Percentiles rank a stretch among this genome's conserved stretches.
phyloP scores from a whole-genome alignment of 2,888 invertebrate species.

The Conchocele bisecta region DNA sequence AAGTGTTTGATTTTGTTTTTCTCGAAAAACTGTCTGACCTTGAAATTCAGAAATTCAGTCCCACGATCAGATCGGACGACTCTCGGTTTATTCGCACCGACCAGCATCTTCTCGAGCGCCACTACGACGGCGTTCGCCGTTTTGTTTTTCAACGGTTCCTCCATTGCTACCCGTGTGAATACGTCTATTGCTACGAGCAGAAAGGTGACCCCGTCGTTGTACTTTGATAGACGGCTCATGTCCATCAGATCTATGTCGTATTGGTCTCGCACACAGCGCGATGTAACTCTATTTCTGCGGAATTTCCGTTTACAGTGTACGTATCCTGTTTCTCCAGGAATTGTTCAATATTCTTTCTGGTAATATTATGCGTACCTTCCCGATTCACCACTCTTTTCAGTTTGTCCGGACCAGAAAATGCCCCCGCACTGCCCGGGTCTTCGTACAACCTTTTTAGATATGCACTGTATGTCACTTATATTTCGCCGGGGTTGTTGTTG shows the following conservation, averaged over 20 bases:
- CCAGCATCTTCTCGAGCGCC: background rate
- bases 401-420: background rate
- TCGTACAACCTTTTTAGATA: background rate
- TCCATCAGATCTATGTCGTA: conserved; percentile 8
- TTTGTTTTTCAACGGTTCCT: background rate
- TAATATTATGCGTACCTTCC: background rate
- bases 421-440: background rate
- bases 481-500: too few species aligned
- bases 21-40: background rate
- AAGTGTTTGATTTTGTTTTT: conserved; percentile 1
- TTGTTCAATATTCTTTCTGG: background rate
- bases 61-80: background rate
- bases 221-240: conserved; percentile 3
- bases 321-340: conserved; percentile 9
- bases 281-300: background rate
- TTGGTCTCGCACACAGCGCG: background rate
- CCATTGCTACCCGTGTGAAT: conserved; percentile 7
- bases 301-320: background rate
- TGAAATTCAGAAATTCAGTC: background rate
- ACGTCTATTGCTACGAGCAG: background rate
- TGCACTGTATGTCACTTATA: too few species aligned
- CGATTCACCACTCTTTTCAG: background rate
- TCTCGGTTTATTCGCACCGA: background rate
- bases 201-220: conserved; percentile 1
- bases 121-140: background rate